Conservation (phyloP, 2,113 vertebrate species). For the Neoarius graeffei region DNA sequence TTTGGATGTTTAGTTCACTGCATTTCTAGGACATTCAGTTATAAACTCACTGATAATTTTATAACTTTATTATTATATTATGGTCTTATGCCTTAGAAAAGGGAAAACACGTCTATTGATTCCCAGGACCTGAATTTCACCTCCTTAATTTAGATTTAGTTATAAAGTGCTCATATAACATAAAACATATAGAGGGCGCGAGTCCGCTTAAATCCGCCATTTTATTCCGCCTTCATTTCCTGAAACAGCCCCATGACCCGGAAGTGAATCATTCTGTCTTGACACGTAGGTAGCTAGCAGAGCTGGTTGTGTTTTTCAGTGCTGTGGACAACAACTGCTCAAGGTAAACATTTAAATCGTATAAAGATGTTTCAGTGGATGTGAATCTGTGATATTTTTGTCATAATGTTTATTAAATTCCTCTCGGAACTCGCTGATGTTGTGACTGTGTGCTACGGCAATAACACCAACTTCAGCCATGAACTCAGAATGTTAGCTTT, state of each 20-base stretch:
- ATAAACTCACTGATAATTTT: neutral
- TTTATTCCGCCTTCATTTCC: neutral
- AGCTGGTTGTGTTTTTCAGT: constrained; percentile 55
- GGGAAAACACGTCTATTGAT: neutral
- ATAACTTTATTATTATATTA: neutral
- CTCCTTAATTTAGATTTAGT: neutral
- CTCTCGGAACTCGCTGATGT: neutral
- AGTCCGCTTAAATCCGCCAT: neutral
- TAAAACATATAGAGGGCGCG: constrained; percentile 42
- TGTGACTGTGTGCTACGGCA: too few relatives aligned
- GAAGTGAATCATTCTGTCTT: constrained; percentile 61
- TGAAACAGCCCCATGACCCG: constrained; percentile 47
- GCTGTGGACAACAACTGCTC: neutral
- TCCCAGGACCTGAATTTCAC: neutral
- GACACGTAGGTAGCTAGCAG: constrained; percentile 72
- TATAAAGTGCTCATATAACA: neutral
- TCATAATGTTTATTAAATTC: too few relatives aligned
- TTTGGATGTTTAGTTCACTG: neutral
- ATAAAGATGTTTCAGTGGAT: neutral
- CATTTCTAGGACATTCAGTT: neutral
- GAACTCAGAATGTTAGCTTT: neutral
- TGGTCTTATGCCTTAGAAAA: neutral
- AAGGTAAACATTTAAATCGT: neutral
- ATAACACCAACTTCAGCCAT: neutral
- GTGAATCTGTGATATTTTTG: neutral